Evolutionary conservation across 2,113 vertebrate genomes (phyloP).

Genomic region (Synchiropus splendidus): DNA sequence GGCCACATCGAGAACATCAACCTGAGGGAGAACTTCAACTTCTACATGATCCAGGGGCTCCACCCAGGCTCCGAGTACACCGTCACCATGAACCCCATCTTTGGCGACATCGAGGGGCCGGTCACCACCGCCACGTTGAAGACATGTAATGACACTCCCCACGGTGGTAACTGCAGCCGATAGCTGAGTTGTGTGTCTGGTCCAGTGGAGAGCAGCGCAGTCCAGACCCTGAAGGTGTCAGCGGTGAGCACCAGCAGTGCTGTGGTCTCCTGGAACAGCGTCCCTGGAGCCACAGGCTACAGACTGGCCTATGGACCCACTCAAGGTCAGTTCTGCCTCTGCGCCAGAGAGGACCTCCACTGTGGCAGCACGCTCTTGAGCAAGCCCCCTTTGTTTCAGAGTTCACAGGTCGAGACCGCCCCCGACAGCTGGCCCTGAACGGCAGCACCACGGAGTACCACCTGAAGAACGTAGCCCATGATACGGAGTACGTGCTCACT

Average conservation of each 20-base stretch:
- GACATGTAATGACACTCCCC: constrained; percentile 72
- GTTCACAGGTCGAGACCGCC: constrained; percentile 72
- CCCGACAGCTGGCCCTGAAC: constrained; percentile 73
- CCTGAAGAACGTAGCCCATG: constrained; percentile 68
- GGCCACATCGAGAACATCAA: constrained; percentile 77
- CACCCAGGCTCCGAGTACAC: constrained; percentile 67
- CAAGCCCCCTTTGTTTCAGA: constrained; percentile 47
- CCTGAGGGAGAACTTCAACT: constrained; percentile 67
- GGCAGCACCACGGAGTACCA: constrained; percentile 62
- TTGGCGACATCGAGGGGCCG: constrained; percentile 74
- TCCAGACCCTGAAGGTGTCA: constrained; percentile 71
- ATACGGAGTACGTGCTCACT: constrained; percentile 79
- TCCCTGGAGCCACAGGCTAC: constrained; percentile 78
- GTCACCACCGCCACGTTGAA: constrained; percentile 56
- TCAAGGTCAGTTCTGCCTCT: constrained; percentile 59
- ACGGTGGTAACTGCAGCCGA: neutral
- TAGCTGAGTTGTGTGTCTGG: no score
- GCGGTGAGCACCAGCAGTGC: constrained; percentile 69
- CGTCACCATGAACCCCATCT: constrained; percentile 79
- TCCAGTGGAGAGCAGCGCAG: constrained; percentile 79
- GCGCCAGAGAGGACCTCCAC: neutral
- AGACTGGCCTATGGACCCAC: constrained; percentile 80
- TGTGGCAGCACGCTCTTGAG: neutral
- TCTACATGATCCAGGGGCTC: constrained; percentile 84
- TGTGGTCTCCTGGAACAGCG: constrained; percentile 73